Percentiles rank a stretch among this genome's conserved stretches.
These are phyloP conservation scores for Hypena proboscidalis DNA, from an alignment of 2,888 invertebrate genomes.

Conservation along the genomic window DNA sequence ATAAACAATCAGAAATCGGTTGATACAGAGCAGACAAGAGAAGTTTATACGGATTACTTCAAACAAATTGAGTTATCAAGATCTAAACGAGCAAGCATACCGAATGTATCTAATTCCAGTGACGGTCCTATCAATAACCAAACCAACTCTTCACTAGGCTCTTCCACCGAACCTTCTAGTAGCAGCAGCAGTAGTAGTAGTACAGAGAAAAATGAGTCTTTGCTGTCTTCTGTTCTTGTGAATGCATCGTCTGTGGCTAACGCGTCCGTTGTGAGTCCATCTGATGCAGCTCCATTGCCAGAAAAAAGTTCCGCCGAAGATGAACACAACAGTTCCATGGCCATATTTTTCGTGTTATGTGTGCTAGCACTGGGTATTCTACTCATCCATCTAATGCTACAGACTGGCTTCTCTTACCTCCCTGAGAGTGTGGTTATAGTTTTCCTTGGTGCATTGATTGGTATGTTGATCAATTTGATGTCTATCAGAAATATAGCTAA, in stretches of 20 bases:
- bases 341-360: constrained; percentile 98
- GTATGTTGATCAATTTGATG: constrained; percentile 95
- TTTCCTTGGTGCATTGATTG: constrained; percentile 96
- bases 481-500: constrained; percentile 95
- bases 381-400: constrained; percentile 96
- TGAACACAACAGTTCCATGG: constrained; percentile 98
- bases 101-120: constrained; percentile 59
- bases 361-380: constrained; percentile 97
- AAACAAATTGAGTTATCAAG: constrained; percentile 50
- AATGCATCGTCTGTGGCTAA: constrained; percentile 68
- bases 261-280: constrained; percentile 83
- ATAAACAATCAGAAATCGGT: constrained; percentile 12
- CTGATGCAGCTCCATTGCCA: constrained; percentile 92
- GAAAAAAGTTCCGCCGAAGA: constrained; percentile 96
- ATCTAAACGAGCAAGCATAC: constrained; percentile 59
- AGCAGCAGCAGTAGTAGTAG: constrained; percentile 53
- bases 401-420: constrained; percentile 97
- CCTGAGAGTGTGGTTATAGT: constrained; percentile 99
- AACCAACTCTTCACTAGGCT: constrained; percentile 46
- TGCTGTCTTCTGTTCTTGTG: constrained; percentile 62
- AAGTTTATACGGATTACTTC: constrained; percentile 10
- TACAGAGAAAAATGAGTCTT: constrained; percentile 68
- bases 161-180: constrained; percentile 63
- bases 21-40: constrained; percentile 8
- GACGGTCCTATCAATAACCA: constrained; percentile 53